A percentile compares a stretch with the other conserved stretches of the same genome.
Conservation (phyloP, 2,888 invertebrate genomes). For the Lycocerus yunnanus region DNA sequence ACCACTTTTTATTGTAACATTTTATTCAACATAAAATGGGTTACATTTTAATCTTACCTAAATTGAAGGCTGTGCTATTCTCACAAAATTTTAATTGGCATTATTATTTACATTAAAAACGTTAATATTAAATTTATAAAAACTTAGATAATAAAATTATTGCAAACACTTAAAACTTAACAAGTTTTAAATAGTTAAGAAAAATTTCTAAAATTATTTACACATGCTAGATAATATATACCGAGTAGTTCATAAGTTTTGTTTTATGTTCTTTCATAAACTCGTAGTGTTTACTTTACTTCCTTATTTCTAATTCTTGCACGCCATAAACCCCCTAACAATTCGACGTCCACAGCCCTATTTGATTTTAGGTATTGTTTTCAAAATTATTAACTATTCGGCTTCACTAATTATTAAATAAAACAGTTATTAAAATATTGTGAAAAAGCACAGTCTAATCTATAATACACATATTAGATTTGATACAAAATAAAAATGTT, state of each 20-base stretch:
- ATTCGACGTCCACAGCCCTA: background rate
- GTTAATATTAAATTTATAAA: background rate
- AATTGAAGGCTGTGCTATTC: constrained; percentile 13
- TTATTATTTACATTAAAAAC: background rate
- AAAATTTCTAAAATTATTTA: background rate
- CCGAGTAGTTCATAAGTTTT: background rate
- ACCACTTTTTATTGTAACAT: constrained; percentile 34
- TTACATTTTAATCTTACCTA: constrained; percentile 43
- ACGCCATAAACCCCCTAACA: background rate
- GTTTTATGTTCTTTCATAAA: background rate
- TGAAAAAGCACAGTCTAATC: background rate
- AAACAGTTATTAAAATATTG: background rate
- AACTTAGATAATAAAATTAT: background rate
- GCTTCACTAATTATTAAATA: background rate
- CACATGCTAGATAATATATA: background rate
- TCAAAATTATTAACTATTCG: background rate
- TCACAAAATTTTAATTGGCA: background rate
- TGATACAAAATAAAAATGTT: constrained; percentile 14
- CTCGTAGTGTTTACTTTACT: background rate
- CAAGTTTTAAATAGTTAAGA: background rate
- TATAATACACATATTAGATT: constrained; percentile 20
- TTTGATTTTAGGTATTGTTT: background rate
- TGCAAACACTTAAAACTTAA: background rate
- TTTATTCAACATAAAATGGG: constrained; percentile 44
- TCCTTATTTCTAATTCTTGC: background rate